Percentiles rank a stretch among this genome's conserved stretches.
These are phyloP conservation scores for Centruroides sculpturatus DNA, from an alignment of 1,140 invertebrate species.

Conservation along the genomic window DNA sequence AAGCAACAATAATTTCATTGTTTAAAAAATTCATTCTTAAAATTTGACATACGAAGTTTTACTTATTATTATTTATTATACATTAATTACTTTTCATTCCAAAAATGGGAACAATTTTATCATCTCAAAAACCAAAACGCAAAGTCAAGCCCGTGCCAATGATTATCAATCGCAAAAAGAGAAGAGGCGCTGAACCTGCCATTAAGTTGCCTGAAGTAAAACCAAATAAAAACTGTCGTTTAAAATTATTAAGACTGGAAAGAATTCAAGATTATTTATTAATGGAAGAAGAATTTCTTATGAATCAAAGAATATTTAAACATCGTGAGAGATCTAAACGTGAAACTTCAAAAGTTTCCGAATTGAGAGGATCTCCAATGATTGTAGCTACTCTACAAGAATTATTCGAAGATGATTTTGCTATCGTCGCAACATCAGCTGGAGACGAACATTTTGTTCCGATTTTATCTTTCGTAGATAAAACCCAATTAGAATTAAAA, in stretches of 20 bases:
- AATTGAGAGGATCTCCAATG: slow-evolving; percentile 97
- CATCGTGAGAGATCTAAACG: slow-evolving; percentile 86
- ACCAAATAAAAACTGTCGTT: slow-evolving; percentile 87
- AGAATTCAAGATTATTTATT: slow-evolving; percentile 97
- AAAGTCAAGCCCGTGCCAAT: too few species aligned
- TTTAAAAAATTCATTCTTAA: too few species aligned
- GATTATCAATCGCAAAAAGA: slow-evolving; percentile 31
- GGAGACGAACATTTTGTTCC: slow-evolving; percentile 99
- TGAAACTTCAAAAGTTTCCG: slow-evolving; percentile 87
- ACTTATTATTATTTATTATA: too few species aligned
- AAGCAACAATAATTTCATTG: too few species aligned
- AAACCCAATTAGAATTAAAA: slow-evolving; percentile 96
- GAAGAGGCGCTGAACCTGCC: slow-evolving; percentile 94
- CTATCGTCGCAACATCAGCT: slow-evolving; percentile 97
- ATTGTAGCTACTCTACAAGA: slow-evolving; percentile 98
- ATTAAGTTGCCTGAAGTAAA: slow-evolving; percentile 94
- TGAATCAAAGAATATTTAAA: slow-evolving; percentile 93
- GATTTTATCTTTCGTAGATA: slow-evolving; percentile 98
- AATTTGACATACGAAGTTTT: too few species aligned
- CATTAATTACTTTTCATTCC: too few species aligned
- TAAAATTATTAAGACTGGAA: slow-evolving; percentile 91
- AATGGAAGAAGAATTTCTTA: slow-evolving; percentile 99
- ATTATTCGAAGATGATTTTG: slow-evolving; percentile 99
- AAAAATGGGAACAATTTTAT: too few species aligned
- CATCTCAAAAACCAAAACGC: too few species aligned